Base-by-base conservation (phyloP, 2,888 invertebrate genomes). In the Ophraella communa region DNA sequence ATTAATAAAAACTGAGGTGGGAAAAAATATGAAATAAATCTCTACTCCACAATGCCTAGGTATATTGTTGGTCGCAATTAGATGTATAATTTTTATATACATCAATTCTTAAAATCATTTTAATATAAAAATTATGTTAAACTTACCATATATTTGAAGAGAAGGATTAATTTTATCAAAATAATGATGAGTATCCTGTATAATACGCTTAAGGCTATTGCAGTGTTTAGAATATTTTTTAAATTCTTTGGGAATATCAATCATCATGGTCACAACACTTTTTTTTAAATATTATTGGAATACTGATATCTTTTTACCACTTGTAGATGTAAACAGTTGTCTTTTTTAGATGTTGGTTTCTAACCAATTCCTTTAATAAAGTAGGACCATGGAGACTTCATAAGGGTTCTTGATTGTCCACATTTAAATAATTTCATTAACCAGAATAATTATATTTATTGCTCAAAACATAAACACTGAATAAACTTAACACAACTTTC, bases 151-250 rank as follows among this genome's bases (percentile, higher is more conserved):
- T 60, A 80, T 70, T 58, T 80, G 74, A 39, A 80, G 68, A 68
- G 78, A 77, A 66, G 71, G 74, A 67, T 77, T 77, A 62, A 83
- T 80, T 70, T 82, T 81, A 62, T 82, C 80, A 54, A 82, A 73
- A 49, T 78, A 79, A 62, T 68, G 69, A 18, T 76, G 74, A 11
- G 83, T 83, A 65, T 83, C 81, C 67, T 74, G 75, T 49, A 82
- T 70, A 63, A 83, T 79, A 56, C 78, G 74, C 69, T 77, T 76
- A 64, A 83, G 72, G 56, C 76, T 79, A 24, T 79, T 74, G 71
- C 80, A 80, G 69, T 80, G 78, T 68, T 78, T 78, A 17, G 73
- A 70, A 75, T 80, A 82, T 68, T 78, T 80, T 58, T 77, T 79
- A 71, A 82, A 81, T 72, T 82, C 82, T 64, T 72, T 76, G 39